Evolutionary conservation across 2,888 invertebrate genomes (phyloP), one percentile per base, ranked within the genome.

Genomic region (Mimumesa dahlbomi): DNA sequence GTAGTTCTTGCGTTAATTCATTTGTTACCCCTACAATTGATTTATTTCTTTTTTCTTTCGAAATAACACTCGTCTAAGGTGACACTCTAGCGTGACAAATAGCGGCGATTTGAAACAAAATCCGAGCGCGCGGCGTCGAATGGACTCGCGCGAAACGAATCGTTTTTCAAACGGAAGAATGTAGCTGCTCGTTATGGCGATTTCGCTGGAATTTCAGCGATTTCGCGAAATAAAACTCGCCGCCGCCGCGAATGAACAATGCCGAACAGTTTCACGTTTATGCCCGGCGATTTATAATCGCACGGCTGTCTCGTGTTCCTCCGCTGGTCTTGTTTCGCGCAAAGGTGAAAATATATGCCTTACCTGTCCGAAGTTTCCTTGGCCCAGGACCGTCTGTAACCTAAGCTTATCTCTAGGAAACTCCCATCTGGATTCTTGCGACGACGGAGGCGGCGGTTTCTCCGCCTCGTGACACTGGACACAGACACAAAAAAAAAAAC

Each of bases 321-420:
- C 43, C 6, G 22, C 16, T 48, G 22, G 42, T 68, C 49, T 58
- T 67, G 29, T 49, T 45, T 21, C 36, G 42, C 18, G 31, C 48
- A n/a, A 21, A 29, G 56, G 13, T 34, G 52, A 66, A 69, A 64
- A 67, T 61, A 59, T n/a, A 68, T 64, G 46, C 43, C 79, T 79
- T 83, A 93, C 94, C 92, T 94, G 95, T 19, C 96, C 96, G 87
- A 96, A 96, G 89, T 96, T 95, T 31, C 96, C 96, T 89, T 96
- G 95, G 5, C 96, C 96, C 21, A 96, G 90, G 53, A 95, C 91
- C 16, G 95, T 95, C 84, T 95, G 94, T 58, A 96, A 90, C 40
- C 95, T 92, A 46, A 96, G 91, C 82, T 95, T 94, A 73, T 93
- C 93, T 73, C 96, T 91, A 0, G 95, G 94, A 84, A 96, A 95